Evolutionary conservation across 2,113 vertebrate genomes (phyloP), one percentile per base, ranked within the genome.

Genomic region (Antennarius striatus): DNA sequence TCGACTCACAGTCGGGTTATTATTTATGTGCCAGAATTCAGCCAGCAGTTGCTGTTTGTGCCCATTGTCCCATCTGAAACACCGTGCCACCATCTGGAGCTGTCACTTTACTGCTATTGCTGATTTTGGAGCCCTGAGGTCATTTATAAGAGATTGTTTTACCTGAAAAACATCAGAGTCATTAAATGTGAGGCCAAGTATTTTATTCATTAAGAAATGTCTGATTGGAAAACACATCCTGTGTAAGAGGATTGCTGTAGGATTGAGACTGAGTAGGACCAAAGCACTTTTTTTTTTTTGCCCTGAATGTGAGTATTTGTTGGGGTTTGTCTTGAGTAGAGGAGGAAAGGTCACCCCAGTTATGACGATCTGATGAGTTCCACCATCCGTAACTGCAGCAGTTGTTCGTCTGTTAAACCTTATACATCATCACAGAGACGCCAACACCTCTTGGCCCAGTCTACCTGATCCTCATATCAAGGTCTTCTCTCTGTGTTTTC

Each of bases 21-120:
- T 91, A 90, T 89, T 90, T 86, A 43, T 93, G 71, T 86, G 83
- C 81, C 92, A 92, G 95, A 83, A 84, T 92, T 80, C 92, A 92
- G 82, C 88, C 94, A 84, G 78, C 90, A 81, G 86, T 88, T 80
- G 87, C 83, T 56, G 79, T 60, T 22, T 54, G 77, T 56, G 63
- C 79, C 89, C 71, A 71, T 83, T 64, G 75, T 81, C 78, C 84
- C 71, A 74, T 74, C 68, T 77, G 74, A 72, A 73, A 75, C 79
- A 48, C 85, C 46, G 67, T 64, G 66, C 71, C 49, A 63, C 72
- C 89, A 92, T 88, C 91, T 91, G 92, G 76, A 86, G 85, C 91
- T 91, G 90, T 92, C 90, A 89, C 78, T 90, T 89, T 61, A 15
- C 50, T 42, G 39, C 62, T 29, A 5, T 47, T 52, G 73, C 51